Conservation (phyloP, 2,888 invertebrate genomes). For the Trisateles emortualis region DNA sequence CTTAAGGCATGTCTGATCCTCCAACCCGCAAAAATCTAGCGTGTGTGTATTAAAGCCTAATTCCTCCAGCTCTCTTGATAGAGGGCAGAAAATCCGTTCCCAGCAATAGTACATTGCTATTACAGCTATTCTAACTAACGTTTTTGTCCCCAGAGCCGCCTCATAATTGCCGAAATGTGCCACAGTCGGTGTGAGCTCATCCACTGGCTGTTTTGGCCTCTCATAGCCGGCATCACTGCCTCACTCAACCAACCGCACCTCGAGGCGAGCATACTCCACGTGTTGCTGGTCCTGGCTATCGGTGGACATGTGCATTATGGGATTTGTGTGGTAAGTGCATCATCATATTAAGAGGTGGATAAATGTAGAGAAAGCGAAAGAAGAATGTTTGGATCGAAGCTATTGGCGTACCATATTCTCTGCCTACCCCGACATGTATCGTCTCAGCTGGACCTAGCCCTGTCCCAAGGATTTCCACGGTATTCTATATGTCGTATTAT, state of each 20-base stretch:
- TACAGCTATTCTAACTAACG: neutral
- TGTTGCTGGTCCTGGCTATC: slow-evolving; percentile 89
- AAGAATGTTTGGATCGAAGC: too few relatives aligned
- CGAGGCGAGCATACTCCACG: slow-evolving; percentile 90
- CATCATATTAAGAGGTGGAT: neutral
- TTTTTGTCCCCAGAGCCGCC: slow-evolving; percentile 91
- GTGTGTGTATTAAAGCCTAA: too few relatives aligned
- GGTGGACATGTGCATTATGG: slow-evolving; percentile 97
- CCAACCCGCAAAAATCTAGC: too few relatives aligned
- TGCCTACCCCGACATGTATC: too few relatives aligned
- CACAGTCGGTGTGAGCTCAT: slow-evolving; percentile 94
- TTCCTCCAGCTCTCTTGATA: too few relatives aligned
- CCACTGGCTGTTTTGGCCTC: slow-evolving; percentile 92
- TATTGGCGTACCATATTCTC: too few relatives aligned
- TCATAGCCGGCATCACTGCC: slow-evolving; percentile 85
- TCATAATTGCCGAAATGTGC: slow-evolving; percentile 99
- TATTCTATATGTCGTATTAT: too few relatives aligned
- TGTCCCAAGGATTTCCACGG: too few relatives aligned
- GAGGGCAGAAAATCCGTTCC: neutral
- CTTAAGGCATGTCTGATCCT: too few relatives aligned
- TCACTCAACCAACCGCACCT: slow-evolving; percentile 82
- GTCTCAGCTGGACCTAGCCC: too few relatives aligned
- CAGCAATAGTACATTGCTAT: too few relatives aligned
- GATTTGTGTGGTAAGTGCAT: slow-evolving; percentile 94
- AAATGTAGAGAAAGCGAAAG: too few relatives aligned